Evolutionary conservation across 2,888 invertebrate species (phyloP), one percentile per base, ranked within the genome.

Genomic region (Crioceris asparagi): DNA sequence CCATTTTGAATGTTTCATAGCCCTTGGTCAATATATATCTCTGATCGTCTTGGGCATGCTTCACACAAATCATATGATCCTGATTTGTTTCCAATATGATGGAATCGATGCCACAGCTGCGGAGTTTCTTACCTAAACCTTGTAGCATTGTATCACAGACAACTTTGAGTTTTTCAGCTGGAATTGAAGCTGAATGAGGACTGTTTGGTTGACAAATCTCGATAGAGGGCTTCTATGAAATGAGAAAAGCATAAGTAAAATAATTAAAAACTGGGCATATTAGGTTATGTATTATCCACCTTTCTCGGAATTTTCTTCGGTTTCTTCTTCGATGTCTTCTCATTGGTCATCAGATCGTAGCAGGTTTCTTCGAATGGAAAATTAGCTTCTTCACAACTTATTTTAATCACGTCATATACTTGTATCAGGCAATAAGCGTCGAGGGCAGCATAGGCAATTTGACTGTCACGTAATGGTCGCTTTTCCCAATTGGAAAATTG

Each of bases 401-500:
- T 39, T 49, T 69, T 67, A 27, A 92, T 61, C 30, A 72, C 73
- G 36, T 78, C 70, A 64, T 85, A 88, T 23, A 91, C 71, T 43
- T 52, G 33, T 17, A 93, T 60, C 39, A 94, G 68, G 52, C 91
- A 88, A 66, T 77, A 81, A 1, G 92, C 90, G 70, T 94, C 93
- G 35, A 90, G 64, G 19, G 91, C 90, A 41, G 90, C 90, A 69
- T 91, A 91, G 29, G 69, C 62, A 40, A 87, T 72, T 68, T 92
- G 91, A 41, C 79, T 78, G 27, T 72, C 68, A 32, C 88, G 66
- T 35, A 92, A 58, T 7, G 91, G 91, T 47, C 91, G 70, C 49
- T 79, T 74, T 54, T 87, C 84, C 91, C 91, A 92, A 62, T 91
- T 87, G 0, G 88, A 88, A 64, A 87, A 85, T 56, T 90, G 90